Conservation (phyloP, 2,888 invertebrate species). For the Conistra vaccinii region DNA sequence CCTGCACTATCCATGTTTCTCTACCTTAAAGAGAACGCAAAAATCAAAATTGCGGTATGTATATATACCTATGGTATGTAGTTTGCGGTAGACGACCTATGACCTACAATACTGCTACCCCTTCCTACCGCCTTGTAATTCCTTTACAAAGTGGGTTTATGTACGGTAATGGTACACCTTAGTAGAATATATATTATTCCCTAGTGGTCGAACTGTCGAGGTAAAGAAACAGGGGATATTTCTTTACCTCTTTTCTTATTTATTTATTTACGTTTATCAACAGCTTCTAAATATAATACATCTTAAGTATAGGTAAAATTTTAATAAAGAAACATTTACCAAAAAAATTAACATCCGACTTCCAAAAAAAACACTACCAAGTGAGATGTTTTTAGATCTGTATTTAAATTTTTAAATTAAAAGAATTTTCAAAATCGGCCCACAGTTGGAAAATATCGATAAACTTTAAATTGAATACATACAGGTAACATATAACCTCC, state of each 20-base stretch:
- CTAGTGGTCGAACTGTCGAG: slow-evolving; percentile 6
- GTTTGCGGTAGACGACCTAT: slow-evolving; percentile 44
- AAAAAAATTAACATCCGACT: too few species aligned
- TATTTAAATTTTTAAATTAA: too few species aligned
- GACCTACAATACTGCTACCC: slow-evolving; percentile 46
- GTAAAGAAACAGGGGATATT: neutral
- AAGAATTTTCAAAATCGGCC: too few species aligned
- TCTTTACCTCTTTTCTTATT: neutral
- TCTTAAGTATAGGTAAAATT: neutral
- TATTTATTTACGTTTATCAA: neutral
- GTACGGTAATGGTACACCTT: slow-evolving; percentile 15
- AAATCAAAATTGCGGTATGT: neutral
- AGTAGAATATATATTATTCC: neutral
- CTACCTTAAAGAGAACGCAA: neutral
- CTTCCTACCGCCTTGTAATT: slow-evolving; percentile 6
- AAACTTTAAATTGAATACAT: too few species aligned
- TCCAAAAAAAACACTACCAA: too few species aligned
- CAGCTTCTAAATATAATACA: neutral
- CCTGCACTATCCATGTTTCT: neutral
- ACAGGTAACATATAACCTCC: too few species aligned
- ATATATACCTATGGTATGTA: neutral
- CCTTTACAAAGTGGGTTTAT: slow-evolving; percentile 37
- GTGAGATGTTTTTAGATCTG: too few species aligned
- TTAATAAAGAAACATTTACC: too few species aligned
- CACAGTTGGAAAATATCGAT: too few species aligned